Base-by-base conservation (phyloP, 2,888 invertebrate species). In the Heliconius cydno region DNA sequence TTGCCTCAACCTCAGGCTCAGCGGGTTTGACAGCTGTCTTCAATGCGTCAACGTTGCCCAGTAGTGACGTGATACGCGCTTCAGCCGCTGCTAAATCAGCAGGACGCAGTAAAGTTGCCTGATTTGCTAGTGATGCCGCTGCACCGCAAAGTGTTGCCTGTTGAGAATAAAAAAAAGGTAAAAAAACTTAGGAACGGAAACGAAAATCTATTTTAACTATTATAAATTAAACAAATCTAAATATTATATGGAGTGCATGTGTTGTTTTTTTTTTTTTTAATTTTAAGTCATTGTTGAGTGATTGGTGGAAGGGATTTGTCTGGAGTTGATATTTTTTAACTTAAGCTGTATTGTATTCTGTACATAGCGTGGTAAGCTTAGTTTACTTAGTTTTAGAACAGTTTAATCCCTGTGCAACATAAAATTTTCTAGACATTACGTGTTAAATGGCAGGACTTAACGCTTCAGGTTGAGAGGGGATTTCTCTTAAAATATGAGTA, bases 31-130 rank as follows among this genome's bases (percentile, higher is more conserved):
- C 87, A 95, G 97, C 91, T 95, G 97, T 84, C 90, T 95, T 79
- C 94, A 97, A 94, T 65, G 96, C 96, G 84, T 98, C 98, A 91
- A 99, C 96, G 91, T 97, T 97, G 77, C 97, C 96, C 7, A 97
- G 95, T 70, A 99, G 95, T 19, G 97, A 96, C 0, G 96, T 95
- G 70, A 98, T 95, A 79, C 98, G 96, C 5, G 97, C 97, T 90
- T 99, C 99, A 76, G 98, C 97, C 68, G 97, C 96, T 87, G 98
- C 98, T 82, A 99, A 90, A 88, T 98, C 98, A 22, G 96, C 95
- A 0, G 97, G 96, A 86, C 99, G 98, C 82, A 99, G 92, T 22
- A 99, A 92, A 19, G 97, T 96, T 65, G 98, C 96, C 88, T 97
- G 97, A 1, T 98, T 97, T 83, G 97, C 97, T 34, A 99, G 92